phyloP scores from a whole-genome alignment of 2,113 vertebrate genomes.

The Castor canadensis region DNA sequence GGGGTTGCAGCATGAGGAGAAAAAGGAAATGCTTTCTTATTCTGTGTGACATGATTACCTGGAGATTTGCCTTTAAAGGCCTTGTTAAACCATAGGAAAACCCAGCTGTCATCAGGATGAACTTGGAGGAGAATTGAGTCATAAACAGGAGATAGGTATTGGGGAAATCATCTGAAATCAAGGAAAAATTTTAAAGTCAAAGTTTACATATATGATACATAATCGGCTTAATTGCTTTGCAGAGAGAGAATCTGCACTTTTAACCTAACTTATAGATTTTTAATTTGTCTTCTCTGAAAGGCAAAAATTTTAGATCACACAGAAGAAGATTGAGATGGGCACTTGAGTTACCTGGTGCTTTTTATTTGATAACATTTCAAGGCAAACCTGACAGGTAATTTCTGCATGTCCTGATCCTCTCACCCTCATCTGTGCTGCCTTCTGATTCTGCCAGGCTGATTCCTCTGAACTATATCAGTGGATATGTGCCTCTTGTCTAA shows the following conservation, averaged over 20 bases:
- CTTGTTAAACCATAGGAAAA: conserved; percentile 29
- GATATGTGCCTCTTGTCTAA: neutral
- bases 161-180: conserved; percentile 8
- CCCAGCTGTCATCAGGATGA: conserved; percentile 11
- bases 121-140: neutral
- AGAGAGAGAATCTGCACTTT: neutral
- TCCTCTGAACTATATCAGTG: neutral
- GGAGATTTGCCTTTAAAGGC: conserved; percentile 59
- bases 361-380: neutral
- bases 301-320: neutral
- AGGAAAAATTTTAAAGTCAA: conserved; percentile 15
- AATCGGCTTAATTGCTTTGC: neutral
- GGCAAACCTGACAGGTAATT: neutral
- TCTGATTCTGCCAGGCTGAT: neutral
- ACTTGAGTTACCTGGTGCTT: neutral
- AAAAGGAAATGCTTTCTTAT: conserved; percentile 32
- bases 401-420: neutral
- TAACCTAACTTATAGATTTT: neutral
- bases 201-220: neutral
- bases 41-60: conserved; percentile 46
- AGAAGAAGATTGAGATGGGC: neutral
- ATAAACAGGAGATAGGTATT: neutral
- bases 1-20: neutral
- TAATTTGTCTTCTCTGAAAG: conserved; percentile 17
- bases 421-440: neutral